A percentile compares a stretch with the other conserved stretches of the same genome.
Evolutionary conservation across 2,888 invertebrate species (phyloP).

Genomic region (Ommatoiulus sabulosus): DNA sequence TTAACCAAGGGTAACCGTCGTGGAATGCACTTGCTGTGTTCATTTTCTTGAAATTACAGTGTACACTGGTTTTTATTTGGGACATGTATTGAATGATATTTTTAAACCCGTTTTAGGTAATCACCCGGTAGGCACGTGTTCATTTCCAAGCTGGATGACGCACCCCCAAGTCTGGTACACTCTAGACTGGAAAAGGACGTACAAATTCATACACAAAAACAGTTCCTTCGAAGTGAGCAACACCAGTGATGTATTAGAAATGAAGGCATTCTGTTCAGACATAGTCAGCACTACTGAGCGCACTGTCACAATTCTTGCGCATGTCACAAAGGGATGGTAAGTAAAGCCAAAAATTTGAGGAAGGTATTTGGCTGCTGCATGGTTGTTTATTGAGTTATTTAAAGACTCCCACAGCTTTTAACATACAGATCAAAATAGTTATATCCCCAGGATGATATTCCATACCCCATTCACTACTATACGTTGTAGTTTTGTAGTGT

Average conservation of each 20-base stretch:
- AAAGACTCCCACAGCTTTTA: too few relatives aligned
- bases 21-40: neutral
- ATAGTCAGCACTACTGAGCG: slow-evolving; percentile 69
- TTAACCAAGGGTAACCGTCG: slow-evolving; percentile 58
- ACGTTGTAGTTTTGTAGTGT: too few relatives aligned
- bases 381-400: too few relatives aligned
- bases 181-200: slow-evolving; percentile 58
- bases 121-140: slow-evolving; percentile 57
- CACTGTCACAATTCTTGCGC: slow-evolving; percentile 74
- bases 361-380: too few relatives aligned
- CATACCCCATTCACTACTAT: too few relatives aligned
- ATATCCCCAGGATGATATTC: too few relatives aligned
- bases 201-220: slow-evolving; percentile 56
- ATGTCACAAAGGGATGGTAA: slow-evolving; percentile 82
- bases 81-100: neutral
- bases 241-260: slow-evolving; percentile 77
- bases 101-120: slow-evolving; percentile 37
- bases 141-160: slow-evolving; percentile 59
- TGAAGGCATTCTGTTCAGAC: slow-evolving; percentile 77
- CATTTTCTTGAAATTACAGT: neutral
- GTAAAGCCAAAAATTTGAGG: slow-evolving; percentile 61
- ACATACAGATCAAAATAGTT: too few relatives aligned
- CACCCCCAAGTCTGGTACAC: slow-evolving; percentile 59
- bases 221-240: slow-evolving; percentile 69
- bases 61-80: neutral